These are phyloP conservation scores for Asbolus verrucosus DNA, from an alignment of 1,140 invertebrate species.

Conservation along the genomic window DNA sequence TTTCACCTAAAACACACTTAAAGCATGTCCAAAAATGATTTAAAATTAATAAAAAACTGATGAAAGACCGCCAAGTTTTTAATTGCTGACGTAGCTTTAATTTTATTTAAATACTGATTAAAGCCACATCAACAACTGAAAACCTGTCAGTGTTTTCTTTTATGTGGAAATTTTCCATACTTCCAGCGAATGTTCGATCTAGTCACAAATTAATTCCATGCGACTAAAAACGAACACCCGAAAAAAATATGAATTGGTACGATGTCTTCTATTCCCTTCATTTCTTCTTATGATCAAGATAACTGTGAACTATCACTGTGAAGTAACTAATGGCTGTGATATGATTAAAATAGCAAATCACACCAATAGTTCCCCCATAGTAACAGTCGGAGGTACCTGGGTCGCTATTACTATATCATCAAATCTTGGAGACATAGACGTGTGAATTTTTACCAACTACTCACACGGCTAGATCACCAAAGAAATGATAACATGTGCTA, in stretches of 20 bases:
- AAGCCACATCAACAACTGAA: constrained; percentile 63
- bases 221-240: constrained; percentile 62
- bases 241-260: constrained; percentile 56
- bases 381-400: constrained; percentile 16
- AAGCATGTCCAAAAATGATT: too few species aligned
- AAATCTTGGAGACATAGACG: constrained; percentile 60
- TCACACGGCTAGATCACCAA: constrained; percentile 67
- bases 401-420: constrained; percentile 34
- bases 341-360: constrained; percentile 61
- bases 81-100: constrained; percentile 66
- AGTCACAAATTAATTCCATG: constrained; percentile 62
- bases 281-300: constrained; percentile 10
- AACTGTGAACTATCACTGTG: constrained; percentile 47
- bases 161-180: constrained; percentile 13
- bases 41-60: neutral
- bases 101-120: constrained; percentile 56
- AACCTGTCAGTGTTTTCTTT: constrained; percentile 43
- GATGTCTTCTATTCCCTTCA: constrained; percentile 5
- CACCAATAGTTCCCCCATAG: constrained; percentile 63
- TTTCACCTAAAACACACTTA: too few species aligned
- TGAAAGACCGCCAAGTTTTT: constrained; percentile 52
- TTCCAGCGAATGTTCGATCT: constrained; percentile 64
- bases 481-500: constrained; percentile 51
- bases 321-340: constrained; percentile 66
- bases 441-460: constrained; percentile 52